A percentile compares a stretch with the other conserved stretches of the same genome.
These are phyloP conservation scores for Brachypodius melanocephalos DNA, from an alignment of 2,113 vertebrate genomes.

Conservation along the genomic window DNA sequence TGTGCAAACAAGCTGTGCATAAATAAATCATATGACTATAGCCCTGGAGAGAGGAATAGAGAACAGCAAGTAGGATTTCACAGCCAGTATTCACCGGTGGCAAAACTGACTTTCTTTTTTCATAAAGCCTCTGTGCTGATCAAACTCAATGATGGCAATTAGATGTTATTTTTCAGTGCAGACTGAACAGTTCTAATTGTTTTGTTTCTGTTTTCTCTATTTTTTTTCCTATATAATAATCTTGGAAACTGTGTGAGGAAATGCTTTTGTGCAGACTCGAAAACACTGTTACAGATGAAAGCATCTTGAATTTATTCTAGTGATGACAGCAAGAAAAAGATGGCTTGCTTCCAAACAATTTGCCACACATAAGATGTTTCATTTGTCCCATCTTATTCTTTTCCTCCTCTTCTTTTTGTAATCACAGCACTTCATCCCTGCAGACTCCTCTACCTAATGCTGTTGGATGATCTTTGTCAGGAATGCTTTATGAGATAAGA, in stretches of 20 bases:
- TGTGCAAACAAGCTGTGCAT: not conserved
- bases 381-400: slow-evolving; percentile 7
- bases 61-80: not conserved
- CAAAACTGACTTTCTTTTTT: not conserved
- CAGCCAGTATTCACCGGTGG: rapidly evolving
- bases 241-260: not conserved
- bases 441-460: not conserved
- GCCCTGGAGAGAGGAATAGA: not conserved
- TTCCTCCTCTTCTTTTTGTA: not conserved
- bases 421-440: not conserved
- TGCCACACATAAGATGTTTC: not conserved
- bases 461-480: slow-evolving; percentile 20
- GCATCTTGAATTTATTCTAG: not conserved
- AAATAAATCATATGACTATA: not conserved
- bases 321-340: not conserved
- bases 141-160: not conserved
- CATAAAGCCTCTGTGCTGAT: not conserved
- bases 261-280: not conserved
- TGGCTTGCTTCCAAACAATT: slow-evolving; percentile 38
- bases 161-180: not conserved
- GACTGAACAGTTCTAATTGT: not conserved
- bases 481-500: slow-evolving; percentile 3
- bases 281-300: not conserved
- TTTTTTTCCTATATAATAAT: not conserved
- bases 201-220: not conserved